Evolutionary conservation across 2,888 invertebrate species (phyloP).

Genomic region (Conistra vaccinii): DNA sequence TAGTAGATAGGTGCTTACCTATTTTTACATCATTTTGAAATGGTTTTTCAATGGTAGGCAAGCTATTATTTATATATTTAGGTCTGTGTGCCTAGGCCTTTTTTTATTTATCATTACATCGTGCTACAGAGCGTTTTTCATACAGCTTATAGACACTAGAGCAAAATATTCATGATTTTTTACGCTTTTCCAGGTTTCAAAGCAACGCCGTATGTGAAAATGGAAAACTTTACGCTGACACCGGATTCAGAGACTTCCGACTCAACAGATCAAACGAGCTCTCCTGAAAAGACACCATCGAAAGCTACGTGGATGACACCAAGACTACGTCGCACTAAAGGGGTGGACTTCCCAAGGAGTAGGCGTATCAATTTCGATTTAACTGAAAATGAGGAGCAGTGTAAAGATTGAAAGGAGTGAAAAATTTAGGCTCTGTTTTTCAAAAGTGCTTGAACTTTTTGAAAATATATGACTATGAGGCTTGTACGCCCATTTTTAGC

Average conservation of each 20-base stretch:
- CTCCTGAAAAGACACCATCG: not conserved
- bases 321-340: constrained; percentile 52
- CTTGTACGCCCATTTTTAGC: not conserved
- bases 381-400: constrained; percentile 56
- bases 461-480: not conserved
- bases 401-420: constrained; percentile 1
- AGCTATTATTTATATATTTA: not conserved
- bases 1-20: no score
- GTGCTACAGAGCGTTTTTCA: not conserved
- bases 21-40: not conserved
- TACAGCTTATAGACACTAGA: not conserved
- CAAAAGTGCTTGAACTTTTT: not conserved
- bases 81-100: no score
- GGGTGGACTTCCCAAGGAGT: constrained; percentile 48
- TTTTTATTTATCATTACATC: not conserved
- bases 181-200: constrained; percentile 27
- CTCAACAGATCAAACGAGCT: constrained; percentile 11
- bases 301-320: constrained; percentile 60
- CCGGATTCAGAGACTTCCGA: constrained; percentile 31
- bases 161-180: not conserved
- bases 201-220: constrained; percentile 41
- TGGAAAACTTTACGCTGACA: constrained; percentile 28
- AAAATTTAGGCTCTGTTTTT: not conserved
- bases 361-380: constrained; percentile 68
- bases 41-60: not conserved